phyloP scores from a whole-genome alignment of 1,140 invertebrate species.

The Centruroides vittatus region DNA sequence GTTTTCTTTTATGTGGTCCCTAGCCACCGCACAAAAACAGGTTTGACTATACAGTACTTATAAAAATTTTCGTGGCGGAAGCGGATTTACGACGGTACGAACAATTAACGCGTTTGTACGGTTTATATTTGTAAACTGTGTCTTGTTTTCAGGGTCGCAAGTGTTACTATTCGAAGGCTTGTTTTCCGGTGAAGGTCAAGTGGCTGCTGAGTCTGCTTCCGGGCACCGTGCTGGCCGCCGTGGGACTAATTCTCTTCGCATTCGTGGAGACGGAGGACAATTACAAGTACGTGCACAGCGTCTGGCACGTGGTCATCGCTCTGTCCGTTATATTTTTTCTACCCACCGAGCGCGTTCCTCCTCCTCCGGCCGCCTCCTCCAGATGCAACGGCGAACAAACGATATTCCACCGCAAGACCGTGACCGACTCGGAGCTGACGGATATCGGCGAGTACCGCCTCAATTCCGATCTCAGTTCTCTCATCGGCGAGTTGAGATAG shows the following conservation, averaged over 20 bases:
- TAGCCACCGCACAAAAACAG: no score
- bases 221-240: conserved; percentile 23
- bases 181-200: conserved; percentile 18
- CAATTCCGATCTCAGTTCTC: background rate
- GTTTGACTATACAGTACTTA: no score
- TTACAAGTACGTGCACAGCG: conserved; percentile 29
- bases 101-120: no score
- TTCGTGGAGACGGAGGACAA: conserved; percentile 25
- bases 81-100: no score
- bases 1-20: no score
- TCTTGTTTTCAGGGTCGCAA: background rate
- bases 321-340: conserved; percentile 8
- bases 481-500: background rate
- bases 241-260: conserved; percentile 25
- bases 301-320: conserved; percentile 24
- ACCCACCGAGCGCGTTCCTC: conserved; percentile 6
- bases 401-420: background rate
- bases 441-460: conserved; percentile 1
- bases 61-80: no score
- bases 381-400: no score
- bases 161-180: background rate
- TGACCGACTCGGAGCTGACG: background rate
- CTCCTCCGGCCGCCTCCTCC: background rate
- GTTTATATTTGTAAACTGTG: no score
- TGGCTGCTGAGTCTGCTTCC: conserved; percentile 23